A percentile compares a stretch with the other conserved stretches of the same genome.
Conservation (phyloP, 2,797 vertebrate genomes). For the Sebastes glaucus region DNA sequence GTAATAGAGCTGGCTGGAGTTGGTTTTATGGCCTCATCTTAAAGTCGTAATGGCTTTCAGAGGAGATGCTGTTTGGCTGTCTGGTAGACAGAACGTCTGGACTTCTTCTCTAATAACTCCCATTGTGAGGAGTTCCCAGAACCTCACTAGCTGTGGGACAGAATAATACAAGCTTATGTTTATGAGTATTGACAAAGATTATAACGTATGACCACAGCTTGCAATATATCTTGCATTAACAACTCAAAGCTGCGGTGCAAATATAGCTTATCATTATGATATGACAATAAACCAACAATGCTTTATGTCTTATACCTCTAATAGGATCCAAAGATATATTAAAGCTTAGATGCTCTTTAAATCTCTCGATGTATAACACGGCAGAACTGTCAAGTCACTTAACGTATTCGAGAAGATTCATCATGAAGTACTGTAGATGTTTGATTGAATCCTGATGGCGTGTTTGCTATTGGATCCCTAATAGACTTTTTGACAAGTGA, state of each 20-base stretch:
- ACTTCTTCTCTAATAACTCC: slow-evolving; percentile 66
- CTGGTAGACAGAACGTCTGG: slow-evolving; percentile 70
- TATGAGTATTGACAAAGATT: slow-evolving; percentile 55
- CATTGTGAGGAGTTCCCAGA: slow-evolving; percentile 66
- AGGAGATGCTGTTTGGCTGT: slow-evolving; percentile 58
- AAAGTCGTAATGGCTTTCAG: slow-evolving; percentile 74
- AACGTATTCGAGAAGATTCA: not conserved
- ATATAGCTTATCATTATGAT: not conserved
- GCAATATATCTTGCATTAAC: slow-evolving; percentile 30
- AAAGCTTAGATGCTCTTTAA: not conserved
- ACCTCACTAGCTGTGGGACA: slow-evolving; percentile 45
- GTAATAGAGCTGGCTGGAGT: slow-evolving; percentile 57
- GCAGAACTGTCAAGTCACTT: not conserved
- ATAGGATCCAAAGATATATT: not conserved
- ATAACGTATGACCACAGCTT: slow-evolving; percentile 11
- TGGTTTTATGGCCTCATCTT: slow-evolving; percentile 72
- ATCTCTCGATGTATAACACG: not conserved
- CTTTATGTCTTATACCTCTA: not conserved
- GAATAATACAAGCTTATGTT: slow-evolving; percentile 52
- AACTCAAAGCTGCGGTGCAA: not conserved
- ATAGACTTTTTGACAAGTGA: slow-evolving; percentile 41
- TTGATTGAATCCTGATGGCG: slow-evolving; percentile 22
- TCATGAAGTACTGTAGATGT: slow-evolving; percentile 2
- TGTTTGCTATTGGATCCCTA: slow-evolving; percentile 24
- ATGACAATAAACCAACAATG: not conserved